phyloP scores from a whole-genome alignment of 2,113 vertebrate genomes.

The Psittacula cyanocephala region DNA sequence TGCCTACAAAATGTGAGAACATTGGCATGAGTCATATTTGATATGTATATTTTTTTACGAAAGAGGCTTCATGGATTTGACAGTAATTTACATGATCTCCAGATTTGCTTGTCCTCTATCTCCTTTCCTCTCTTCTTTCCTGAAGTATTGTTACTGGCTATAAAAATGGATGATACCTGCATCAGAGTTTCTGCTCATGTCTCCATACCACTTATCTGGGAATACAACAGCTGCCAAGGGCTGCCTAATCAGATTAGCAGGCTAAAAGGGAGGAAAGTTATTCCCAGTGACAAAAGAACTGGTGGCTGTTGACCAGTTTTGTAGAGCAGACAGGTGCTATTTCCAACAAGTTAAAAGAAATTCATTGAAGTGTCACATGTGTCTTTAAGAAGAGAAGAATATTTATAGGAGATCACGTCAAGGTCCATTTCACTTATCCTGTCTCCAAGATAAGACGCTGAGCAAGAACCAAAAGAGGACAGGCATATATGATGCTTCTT shows the following conservation, averaged over 20 bases:
- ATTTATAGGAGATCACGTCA: background rate
- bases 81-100: background rate
- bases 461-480: background rate
- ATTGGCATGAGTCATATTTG: background rate
- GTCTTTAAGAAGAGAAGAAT: background rate
- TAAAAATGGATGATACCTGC: background rate
- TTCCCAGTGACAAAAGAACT: background rate
- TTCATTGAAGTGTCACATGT: rapidly evolving
- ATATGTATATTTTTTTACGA: background rate
- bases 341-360: background rate
- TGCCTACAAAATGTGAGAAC: background rate
- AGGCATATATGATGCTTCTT: background rate
- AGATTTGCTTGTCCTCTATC: background rate
- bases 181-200: background rate
- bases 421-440: background rate
- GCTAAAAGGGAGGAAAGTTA: background rate
- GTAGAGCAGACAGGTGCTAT: background rate
- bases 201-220: background rate
- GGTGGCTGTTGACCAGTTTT: background rate
- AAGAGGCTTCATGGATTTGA: background rate
- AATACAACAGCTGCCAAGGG: background rate
- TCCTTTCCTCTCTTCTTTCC: background rate
- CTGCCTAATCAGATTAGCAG: background rate
- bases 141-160: background rate
- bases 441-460: background rate